Base-by-base conservation (phyloP, 1,140 invertebrate genomes). In the Brachionus rotundiformis region DNA sequence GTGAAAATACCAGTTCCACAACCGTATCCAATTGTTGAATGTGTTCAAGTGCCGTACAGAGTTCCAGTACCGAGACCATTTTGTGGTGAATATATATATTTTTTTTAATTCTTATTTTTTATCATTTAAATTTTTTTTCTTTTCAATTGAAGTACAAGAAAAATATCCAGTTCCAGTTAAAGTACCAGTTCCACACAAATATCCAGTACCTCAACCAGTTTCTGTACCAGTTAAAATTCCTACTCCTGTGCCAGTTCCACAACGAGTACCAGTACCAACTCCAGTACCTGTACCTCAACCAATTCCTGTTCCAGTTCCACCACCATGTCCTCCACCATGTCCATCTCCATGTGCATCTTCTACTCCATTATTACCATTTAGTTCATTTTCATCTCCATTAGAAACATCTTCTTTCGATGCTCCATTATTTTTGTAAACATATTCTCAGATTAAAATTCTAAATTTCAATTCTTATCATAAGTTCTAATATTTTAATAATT, bases 1-100 rank as follows among this genome's bases (percentile, higher is more conserved):
- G n/a, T n/a, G n/a, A n/a, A n/a, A n/a, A n/a, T n/a, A n/a, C n/a
- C n/a, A n/a, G n/a, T n/a, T n/a, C n/a, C n/a, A n/a, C n/a, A n/a
- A n/a, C n/a, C n/a, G n/a, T n/a, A 41, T 19, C 19, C 47, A 19
- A 19, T 16, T 54, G 16, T 54, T 54, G 47, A 54, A 54, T 54
- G 47, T 31, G 2, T 54, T 3, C 47, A 54, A 54, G 47, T 54
- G 47, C 47, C 47, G 3, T 54, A 54, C 16, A 54, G 47, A 19
- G 47, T 54, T 27, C 31, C 29, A 36, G 65, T 71, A 16, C 65
- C 65, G 16, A 33, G 31, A 10, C 65, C 65, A 71, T 71, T 39
- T 39, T 10, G 7, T 16, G 65, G 29, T 71, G 1, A 29, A 29
- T 8, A n/a, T 29, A 36, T 11, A 8, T 33, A 5, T 68, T 19